Conservation (phyloP, 2,797 vertebrate species). For the Cephalopachus bancanus region DNA sequence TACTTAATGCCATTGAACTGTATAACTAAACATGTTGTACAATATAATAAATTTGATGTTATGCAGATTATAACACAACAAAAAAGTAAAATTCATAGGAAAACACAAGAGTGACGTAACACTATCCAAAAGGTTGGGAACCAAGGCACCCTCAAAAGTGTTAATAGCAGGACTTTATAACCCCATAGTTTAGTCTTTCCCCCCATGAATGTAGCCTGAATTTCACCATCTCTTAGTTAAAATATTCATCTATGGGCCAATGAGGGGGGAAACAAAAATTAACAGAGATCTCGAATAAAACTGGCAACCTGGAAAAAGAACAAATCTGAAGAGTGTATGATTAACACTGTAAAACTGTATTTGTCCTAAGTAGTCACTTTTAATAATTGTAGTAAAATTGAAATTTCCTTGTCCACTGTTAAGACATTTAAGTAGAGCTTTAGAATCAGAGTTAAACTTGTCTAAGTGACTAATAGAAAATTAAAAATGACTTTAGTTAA, state of each 20-base stretch:
- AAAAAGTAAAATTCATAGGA: not conserved
- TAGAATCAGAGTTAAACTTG: not conserved
- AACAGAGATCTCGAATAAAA: not conserved
- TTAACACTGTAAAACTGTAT: not conserved
- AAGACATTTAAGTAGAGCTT: not conserved
- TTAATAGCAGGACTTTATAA: not conserved
- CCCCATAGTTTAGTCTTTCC: not conserved
- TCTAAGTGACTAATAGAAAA: not conserved
- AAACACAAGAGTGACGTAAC: not conserved
- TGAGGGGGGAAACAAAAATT: not conserved
- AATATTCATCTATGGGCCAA: not conserved
- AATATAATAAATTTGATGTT: not conserved
- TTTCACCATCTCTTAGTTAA: not conserved
- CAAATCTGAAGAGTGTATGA: not conserved
- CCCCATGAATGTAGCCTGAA: not conserved
- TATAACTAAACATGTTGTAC: not conserved
- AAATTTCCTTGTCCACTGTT: not conserved
- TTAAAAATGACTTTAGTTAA: not conserved
- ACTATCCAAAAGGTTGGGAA: not conserved
- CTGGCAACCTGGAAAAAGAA: not conserved
- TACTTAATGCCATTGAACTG: not conserved
- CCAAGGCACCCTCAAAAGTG: not conserved
- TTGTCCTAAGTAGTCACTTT: not conserved
- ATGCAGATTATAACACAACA: not conserved
- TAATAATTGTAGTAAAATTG: not conserved